These are phyloP conservation scores for Candidula unifasciata DNA, from an alignment of 2,888 invertebrate genomes.

Conservation along the genomic window DNA sequence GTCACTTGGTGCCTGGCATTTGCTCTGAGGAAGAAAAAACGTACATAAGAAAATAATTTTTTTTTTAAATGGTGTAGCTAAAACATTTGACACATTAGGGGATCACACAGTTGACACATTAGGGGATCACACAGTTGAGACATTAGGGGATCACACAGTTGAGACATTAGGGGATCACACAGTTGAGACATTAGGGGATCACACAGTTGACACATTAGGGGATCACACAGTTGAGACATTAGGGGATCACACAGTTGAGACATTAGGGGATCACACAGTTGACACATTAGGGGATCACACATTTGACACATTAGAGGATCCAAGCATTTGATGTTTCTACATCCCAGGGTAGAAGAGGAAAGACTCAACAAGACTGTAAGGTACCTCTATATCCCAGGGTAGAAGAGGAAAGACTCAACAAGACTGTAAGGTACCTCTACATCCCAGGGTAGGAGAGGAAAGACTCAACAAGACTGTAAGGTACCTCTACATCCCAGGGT, in stretches of 20 bases:
- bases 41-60: not conserved
- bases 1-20: conserved; percentile 57
- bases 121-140: not conserved
- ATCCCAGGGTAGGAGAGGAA: no score
- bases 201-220: no score
- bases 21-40: conserved; percentile 50
- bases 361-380: no score
- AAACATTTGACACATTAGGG: not conserved
- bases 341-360: not conserved
- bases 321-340: not conserved
- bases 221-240: not conserved
- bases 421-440: no score
- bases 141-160: not conserved
- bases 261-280: not conserved
- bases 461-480: no score
- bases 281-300: not conserved
- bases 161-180: not conserved
- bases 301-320: no score
- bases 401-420: no score
- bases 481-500: no score
- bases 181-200: not conserved
- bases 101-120: no score
- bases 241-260: no score
- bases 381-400: no score
- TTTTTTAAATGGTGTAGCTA: not conserved